Base-by-base conservation (phyloP, 2,113 vertebrate genomes). In the Ammospiza nelsoni region DNA sequence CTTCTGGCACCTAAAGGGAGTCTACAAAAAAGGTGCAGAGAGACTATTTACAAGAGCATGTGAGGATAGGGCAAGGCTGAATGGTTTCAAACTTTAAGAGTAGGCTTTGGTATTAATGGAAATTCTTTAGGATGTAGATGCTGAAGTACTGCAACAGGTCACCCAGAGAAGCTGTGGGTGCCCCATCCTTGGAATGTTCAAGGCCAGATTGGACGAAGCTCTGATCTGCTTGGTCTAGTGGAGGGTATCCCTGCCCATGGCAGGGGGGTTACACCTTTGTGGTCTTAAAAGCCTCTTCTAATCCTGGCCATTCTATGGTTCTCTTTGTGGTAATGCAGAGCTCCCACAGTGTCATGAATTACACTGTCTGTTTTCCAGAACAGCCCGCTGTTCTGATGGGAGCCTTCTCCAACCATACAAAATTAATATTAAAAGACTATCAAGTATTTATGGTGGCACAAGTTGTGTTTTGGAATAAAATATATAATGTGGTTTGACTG, bases 201-300 rank as follows among this genome's bases (percentile, higher is more conserved):
- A 37, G 21, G 31, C 17, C 12, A 23, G 11, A 22, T 3, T 57
- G 49, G 55, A 37, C 43, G 25, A 55, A 69, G 8, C 25, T 69
- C 25, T 55, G 57, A 63, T 41, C 41, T 48, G 9, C 24, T 6
- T 69, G 55, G 18, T 49, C 25, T 57, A 37, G 25, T 49, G 25
- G 15, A 69, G 9, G 8, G 2, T 57, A 22, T 43, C 18, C 12
- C 29, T 1, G 0, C 9, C 20, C 17, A 16, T 1, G 4, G 17
- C 21, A 27, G 29, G 5, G 11, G 17, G 2, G 0, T 48, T 62
- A 35, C 17, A 69, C 44, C 7, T n/a, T 25, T 13, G 14, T 71
- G 57, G 9, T 35, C 1, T 48, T 87, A 55, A 11, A 78, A 39
- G 23, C 21, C 21, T 16, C 24, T 48, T 63, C 13, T 21, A 41